phyloP scores from a whole-genome alignment of 2,113 vertebrate genomes.

The Acanthochromis polyacanthus region DNA sequence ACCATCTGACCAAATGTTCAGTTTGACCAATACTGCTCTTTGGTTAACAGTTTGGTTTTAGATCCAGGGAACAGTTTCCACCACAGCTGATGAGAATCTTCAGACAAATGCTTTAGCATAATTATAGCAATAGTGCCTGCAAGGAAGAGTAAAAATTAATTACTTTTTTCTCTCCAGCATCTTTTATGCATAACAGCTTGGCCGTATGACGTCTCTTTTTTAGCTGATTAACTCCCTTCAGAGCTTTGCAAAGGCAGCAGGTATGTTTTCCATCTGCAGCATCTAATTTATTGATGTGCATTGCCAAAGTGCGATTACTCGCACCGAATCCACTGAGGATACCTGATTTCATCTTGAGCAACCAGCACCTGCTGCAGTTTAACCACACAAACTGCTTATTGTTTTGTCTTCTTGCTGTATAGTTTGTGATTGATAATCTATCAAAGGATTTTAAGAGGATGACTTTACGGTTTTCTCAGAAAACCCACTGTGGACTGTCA shows the following conservation, averaged over 20 bases:
- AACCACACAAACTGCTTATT: neutral
- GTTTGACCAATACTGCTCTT: too few relatives aligned
- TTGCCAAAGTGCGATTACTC: slow-evolving; percentile 42
- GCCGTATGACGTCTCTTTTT: slow-evolving; percentile 17
- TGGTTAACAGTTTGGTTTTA: neutral
- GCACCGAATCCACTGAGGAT: slow-evolving; percentile 29
- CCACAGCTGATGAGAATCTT: neutral
- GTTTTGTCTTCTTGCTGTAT: neutral
- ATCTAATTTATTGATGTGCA: slow-evolving; percentile 39
- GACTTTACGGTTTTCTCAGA: neutral
- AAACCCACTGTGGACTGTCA: slow-evolving; percentile 8
- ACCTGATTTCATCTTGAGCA: slow-evolving; percentile 9
- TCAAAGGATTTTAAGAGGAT: neutral
- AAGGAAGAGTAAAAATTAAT: slow-evolving; percentile 22
- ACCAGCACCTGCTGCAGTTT: neutral
- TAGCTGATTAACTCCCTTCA: slow-evolving; percentile 44
- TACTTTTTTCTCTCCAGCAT: slow-evolving; percentile 12
- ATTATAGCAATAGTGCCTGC: slow-evolving; percentile 1
- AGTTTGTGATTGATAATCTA: slow-evolving; percentile 2
- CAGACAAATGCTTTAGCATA: slow-evolving; percentile 23
- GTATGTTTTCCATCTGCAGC: slow-evolving; percentile 61
- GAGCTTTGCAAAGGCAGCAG: slow-evolving; percentile 51
- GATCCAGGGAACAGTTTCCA: neutral
- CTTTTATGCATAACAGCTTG: slow-evolving; percentile 51
- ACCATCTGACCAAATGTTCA: too few relatives aligned